A percentile compares a stretch with the other conserved stretches of the same genome.
Evolutionary conservation across 1,140 invertebrate genomes (phyloP).

Genomic region (Geopemphigus sp.): DNA sequence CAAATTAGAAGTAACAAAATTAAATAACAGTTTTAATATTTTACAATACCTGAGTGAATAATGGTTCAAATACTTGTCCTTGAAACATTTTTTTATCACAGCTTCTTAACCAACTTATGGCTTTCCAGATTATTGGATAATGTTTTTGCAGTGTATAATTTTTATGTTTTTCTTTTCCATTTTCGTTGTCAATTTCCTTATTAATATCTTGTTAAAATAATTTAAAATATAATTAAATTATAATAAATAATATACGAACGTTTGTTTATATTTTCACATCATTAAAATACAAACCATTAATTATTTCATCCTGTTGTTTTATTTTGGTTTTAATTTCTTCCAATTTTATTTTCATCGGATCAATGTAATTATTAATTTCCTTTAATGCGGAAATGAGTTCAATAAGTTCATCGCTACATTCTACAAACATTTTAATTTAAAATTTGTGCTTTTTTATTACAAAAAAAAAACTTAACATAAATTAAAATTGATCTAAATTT

Average conservation of each 20-base stretch:
- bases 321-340: not conserved
- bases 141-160: not conserved
- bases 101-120: constrained; percentile 27
- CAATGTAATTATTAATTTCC: not conserved
- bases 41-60: constrained; percentile 55
- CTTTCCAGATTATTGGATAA: not conserved
- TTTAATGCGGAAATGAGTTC: not conserved
- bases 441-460: not conserved
- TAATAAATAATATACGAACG: not conserved
- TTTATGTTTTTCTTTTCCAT: not conserved
- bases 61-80: constrained; percentile 71
- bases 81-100: constrained; percentile 43
- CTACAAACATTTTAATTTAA: not conserved
- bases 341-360: not conserved
- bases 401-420: not conserved
- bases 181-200: not conserved
- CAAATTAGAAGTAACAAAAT: too few species aligned
- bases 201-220: not conserved
- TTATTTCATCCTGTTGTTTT: not conserved
- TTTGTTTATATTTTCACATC: not conserved
- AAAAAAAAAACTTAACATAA: too few species aligned
- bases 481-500: not conserved
- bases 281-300: not conserved
- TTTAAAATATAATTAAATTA: too few species aligned
- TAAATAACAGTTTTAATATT: too few species aligned